phyloP scores from a whole-genome alignment of 2,888 invertebrate species.

The Nomada fucata region DNA sequence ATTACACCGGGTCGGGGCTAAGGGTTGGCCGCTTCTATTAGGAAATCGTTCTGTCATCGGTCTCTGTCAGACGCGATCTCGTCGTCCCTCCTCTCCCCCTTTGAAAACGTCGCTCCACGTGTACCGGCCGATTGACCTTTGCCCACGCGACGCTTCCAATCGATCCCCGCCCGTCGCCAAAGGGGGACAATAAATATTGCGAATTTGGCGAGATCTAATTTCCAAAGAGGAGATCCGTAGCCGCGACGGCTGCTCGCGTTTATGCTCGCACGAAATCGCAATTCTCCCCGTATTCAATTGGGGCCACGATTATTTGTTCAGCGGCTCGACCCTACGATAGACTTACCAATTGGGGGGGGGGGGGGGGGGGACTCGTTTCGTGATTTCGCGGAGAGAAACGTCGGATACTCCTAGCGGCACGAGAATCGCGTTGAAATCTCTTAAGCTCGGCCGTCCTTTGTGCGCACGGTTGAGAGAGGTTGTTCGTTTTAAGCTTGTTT shows the following conservation, averaged over 20 bases:
- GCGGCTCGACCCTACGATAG: no score
- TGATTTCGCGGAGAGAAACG: no score
- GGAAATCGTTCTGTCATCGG: slow-evolving; percentile 54
- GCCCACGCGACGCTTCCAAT: slow-evolving; percentile 8
- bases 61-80: slow-evolving; percentile 60
- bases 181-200: slow-evolving; percentile 9
- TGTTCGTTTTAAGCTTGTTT: slow-evolving; percentile 35
- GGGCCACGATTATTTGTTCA: no score
- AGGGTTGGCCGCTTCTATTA: slow-evolving; percentile 47
- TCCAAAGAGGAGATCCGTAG: background rate
- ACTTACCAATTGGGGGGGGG: no score
- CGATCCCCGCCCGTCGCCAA: background rate
- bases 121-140: slow-evolving; percentile 36
- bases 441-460: background rate
- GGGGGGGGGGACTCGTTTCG: no score
- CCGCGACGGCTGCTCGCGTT: no score
- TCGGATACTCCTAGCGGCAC: no score
- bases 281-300: background rate
- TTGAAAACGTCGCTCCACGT: slow-evolving; percentile 38
- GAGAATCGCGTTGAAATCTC: background rate
- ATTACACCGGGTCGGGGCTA: slow-evolving; percentile 41
- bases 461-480: background rate
- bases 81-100: slow-evolving; percentile 16
- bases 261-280: no score
- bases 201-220: slow-evolving; percentile 1